Percentiles rank a stretch among this genome's conserved stretches.
Evolutionary conservation across 2,888 invertebrate genomes (phyloP).

Genomic region (Trichopoda pennipes): DNA sequence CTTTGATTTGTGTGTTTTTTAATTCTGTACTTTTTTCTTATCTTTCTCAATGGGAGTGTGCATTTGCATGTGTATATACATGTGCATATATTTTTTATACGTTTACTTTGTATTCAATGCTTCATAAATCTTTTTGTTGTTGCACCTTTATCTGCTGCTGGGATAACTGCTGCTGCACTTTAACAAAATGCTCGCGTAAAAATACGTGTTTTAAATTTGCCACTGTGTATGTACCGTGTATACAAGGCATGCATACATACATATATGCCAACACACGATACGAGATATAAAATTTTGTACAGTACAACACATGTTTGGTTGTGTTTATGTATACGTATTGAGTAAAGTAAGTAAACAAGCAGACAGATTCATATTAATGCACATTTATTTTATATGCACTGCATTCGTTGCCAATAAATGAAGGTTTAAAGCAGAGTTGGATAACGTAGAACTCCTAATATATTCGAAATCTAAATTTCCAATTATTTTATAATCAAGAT

Average conservation of each 20-base stretch:
- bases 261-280: neutral
- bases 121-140: conserved; percentile 57
- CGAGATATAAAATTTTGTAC: conserved; percentile 40
- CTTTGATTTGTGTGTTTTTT: neutral
- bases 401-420: conserved; percentile 9
- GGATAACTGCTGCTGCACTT: conserved; percentile 49
- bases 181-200: conserved; percentile 4
- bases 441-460: neutral
- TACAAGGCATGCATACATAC: neutral
- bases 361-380: neutral
- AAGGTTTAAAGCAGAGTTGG: neutral
- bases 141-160: conserved; percentile 59
- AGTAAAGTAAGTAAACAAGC: conserved; percentile 3
- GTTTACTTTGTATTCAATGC: conserved; percentile 28
- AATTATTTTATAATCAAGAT: no score
- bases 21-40: neutral
- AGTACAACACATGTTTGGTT: conserved; percentile 26
- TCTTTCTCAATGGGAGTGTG: conserved; percentile 9
- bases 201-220: conserved; percentile 23
- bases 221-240: neutral
- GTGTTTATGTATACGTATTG: conserved; percentile 16
- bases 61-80: neutral
- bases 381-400: conserved; percentile 32
- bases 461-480: no score
- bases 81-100: conserved; percentile 8